Percentiles rank a stretch among this genome's conserved stretches.
Conservation (phyloP, 2,113 vertebrate genomes). For the Hemibagrus wyckioides region DNA sequence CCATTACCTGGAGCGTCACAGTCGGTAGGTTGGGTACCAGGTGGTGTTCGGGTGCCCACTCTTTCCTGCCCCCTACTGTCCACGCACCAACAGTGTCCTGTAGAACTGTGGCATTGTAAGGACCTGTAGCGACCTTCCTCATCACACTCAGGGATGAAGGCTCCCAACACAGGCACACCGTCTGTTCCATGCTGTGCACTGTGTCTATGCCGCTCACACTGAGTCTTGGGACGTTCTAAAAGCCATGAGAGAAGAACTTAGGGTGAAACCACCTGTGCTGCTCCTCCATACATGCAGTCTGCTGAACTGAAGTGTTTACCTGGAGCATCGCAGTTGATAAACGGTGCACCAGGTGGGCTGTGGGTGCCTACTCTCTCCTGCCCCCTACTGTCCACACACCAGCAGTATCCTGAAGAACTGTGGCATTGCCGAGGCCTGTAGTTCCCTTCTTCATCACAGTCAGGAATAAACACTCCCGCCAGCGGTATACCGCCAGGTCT, state of each 20-base stretch:
- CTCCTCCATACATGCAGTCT: background rate
- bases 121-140: conserved; percentile 73
- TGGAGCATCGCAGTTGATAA: conserved; percentile 61
- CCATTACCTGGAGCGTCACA: conserved; percentile 70
- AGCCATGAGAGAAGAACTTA: background rate
- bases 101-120: conserved; percentile 75
- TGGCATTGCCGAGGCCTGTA: conserved; percentile 78
- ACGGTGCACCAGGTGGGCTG: conserved; percentile 58
- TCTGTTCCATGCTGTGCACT: background rate
- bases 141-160: conserved; percentile 74
- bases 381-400: conserved; percentile 71
- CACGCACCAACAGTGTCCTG: conserved; percentile 79
- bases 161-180: conserved; percentile 36
- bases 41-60: conserved; percentile 62
- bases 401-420: conserved; percentile 71
- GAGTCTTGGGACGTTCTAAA: conserved; percentile 56
- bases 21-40: conserved; percentile 55
- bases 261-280: background rate
- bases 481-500: background rate
- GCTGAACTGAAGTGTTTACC: conserved; percentile 59
- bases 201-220: conserved; percentile 70
- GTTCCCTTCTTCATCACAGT: conserved; percentile 74
- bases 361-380: conserved; percentile 71
- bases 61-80: conserved; percentile 66
- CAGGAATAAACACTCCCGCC: conserved; percentile 66